These are phyloP conservation scores for Salminus brasiliensis DNA, from an alignment of 2,113 vertebrate species.

Conservation along the genomic window DNA sequence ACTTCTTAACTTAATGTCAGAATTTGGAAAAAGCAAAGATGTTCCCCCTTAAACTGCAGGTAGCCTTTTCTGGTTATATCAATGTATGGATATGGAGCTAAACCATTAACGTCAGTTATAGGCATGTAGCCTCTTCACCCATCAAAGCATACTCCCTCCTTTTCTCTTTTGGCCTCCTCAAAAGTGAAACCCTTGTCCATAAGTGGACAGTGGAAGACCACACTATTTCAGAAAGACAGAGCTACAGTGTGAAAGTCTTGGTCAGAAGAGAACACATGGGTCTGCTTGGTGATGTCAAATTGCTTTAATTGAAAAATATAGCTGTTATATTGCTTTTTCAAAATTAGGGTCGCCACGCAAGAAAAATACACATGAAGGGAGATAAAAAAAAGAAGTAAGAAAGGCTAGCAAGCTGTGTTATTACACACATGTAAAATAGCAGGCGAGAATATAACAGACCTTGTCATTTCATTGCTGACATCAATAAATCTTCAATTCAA, in stretches of 20 bases:
- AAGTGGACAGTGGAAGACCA: not conserved
- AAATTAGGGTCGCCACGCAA: conserved; percentile 53
- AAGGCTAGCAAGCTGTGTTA: conserved; percentile 40
- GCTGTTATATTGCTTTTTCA: conserved; percentile 67
- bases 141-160: too few species aligned
- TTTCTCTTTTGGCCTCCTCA: too few species aligned
- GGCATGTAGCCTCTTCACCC: too few species aligned
- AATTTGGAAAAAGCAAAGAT: too few species aligned
- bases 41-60: too few species aligned
- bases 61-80: not conserved
- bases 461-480: not conserved
- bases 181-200: not conserved
- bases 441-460: conserved; percentile 4
- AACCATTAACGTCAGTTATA: too few species aligned
- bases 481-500: conserved; percentile 2
- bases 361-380: conserved; percentile 56
- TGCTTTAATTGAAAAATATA: conserved; percentile 83
- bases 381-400: conserved; percentile 47
- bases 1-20: too few species aligned
- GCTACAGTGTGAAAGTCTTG: not conserved
- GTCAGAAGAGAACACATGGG: conserved; percentile 3
- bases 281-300: conserved; percentile 21
- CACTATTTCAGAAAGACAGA: not conserved
- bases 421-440: conserved; percentile 4
- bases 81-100: too few species aligned